Conservation (phyloP, 2,888 invertebrate genomes). For the Gasteruption jaculator region DNA sequence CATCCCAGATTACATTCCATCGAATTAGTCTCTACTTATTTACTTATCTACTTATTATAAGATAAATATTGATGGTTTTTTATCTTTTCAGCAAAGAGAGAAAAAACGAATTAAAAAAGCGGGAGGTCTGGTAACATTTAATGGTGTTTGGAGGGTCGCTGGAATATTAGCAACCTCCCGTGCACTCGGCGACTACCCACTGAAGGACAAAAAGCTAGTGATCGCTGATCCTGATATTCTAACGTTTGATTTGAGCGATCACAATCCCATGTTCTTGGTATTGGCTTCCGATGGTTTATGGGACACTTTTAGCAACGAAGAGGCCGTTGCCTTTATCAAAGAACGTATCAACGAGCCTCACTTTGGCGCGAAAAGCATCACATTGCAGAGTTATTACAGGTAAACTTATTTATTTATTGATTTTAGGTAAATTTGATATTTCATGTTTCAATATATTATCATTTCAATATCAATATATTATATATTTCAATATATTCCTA, state of each 20-base stretch:
- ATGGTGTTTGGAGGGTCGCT: constrained; percentile 94
- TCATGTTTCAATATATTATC: background rate
- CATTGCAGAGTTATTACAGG: constrained; percentile 79
- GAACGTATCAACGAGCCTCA: constrained; percentile 81
- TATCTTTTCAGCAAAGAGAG: constrained; percentile 69
- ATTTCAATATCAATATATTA: no score
- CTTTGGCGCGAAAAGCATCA: constrained; percentile 87
- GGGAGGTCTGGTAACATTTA: constrained; percentile 91
- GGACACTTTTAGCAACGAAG: constrained; percentile 95
- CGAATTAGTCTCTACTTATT: background rate
- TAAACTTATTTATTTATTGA: constrained; percentile 19
- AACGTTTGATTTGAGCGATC: constrained; percentile 82
- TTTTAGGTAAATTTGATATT: constrained; percentile 3
- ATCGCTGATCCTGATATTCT: constrained; percentile 94
- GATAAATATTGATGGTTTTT: background rate
- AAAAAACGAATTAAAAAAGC: constrained; percentile 89
- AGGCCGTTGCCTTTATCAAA: constrained; percentile 84
- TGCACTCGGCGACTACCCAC: constrained; percentile 91
- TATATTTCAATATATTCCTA: no score
- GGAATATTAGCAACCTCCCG: constrained; percentile 92
- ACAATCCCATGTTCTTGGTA: constrained; percentile 84
- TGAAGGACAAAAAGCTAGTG: constrained; percentile 89
- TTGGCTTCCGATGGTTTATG: constrained; percentile 94
- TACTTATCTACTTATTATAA: constrained; percentile 6
- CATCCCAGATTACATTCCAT: constrained; percentile 4